phyloP scores from a whole-genome alignment of 2,888 invertebrate genomes.

The Galerucella pusilla region DNA sequence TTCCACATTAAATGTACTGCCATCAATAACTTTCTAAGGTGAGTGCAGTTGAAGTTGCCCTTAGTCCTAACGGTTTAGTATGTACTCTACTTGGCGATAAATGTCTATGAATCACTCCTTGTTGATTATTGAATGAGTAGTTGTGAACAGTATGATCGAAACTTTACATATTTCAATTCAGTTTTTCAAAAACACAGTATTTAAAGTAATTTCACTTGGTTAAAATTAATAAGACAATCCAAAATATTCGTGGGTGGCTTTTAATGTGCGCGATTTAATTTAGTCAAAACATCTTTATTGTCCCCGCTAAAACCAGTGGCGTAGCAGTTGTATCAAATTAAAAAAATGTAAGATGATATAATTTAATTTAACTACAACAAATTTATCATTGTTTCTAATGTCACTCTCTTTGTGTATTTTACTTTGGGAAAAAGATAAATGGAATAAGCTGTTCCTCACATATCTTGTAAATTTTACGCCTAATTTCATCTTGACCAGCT shows the following conservation, averaged over 20 bases:
- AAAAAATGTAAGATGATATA: neutral
- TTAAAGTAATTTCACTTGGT: neutral
- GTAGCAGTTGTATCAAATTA: neutral
- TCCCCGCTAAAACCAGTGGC: neutral
- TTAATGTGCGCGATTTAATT: neutral
- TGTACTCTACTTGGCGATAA: conserved; percentile 22
- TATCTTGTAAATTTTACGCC: too few species aligned
- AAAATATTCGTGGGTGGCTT: neutral
- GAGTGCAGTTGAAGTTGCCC: conserved; percentile 26
- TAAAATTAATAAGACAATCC: neutral
- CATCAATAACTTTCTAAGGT: conserved; percentile 12
- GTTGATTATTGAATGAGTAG: conserved; percentile 25
- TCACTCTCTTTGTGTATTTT: too few species aligned
- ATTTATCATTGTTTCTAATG: too few species aligned
- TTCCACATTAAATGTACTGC: neutral
- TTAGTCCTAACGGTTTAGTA: conserved; percentile 26
- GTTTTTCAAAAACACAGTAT: neutral
- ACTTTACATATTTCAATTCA: neutral
- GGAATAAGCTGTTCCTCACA: too few species aligned
- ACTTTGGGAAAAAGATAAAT: too few species aligned
- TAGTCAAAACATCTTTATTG: neutral
- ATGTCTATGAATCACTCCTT: conserved; percentile 27
- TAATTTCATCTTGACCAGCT: too few species aligned
- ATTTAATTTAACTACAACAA: too few species aligned
- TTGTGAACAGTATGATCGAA: conserved; percentile 5